Evolutionary conservation across 2,888 invertebrate genomes (phyloP), one percentile per base, ranked within the genome.

Genomic region (Rhyacophila evoluta): DNA sequence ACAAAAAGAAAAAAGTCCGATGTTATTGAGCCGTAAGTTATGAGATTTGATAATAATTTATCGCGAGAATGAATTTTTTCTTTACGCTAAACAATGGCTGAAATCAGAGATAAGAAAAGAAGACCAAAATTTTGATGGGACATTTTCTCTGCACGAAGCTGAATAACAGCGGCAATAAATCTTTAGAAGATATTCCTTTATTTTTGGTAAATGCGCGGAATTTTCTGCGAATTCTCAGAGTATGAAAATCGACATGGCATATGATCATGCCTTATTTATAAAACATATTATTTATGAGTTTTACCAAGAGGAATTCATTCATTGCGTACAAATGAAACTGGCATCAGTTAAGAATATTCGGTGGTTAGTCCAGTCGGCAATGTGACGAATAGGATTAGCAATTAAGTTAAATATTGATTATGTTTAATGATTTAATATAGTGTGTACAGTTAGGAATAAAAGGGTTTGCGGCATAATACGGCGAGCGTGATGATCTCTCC

Each of bases 141-240:
- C 71, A 41, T 38, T 76, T 71, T 41, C 71, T 38, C 38, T 38
- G n/a, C 41, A 39, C 76, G 33, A 4, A 36, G 12, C 71, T 71
- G 55, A 76, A 76, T 76, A 71, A 76, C 71, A 71, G 25, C 76
- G 15, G 71, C 76, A 29, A 76, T 76, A 76, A 76, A 76, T 76
- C 76, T 76, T 28, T 25, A 33, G 33, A 12, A 41, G 41, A 37
- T 36, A 36, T 39, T 41, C 76, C n/a, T 41, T 71, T 33, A 71
- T 33, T 76, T 76, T 76, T 72, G 19, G 55, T 25, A 55, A 55
- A 55, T 55, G 55, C 19, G 3, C 19, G 55, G 55, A 55, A 55
- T 25, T 8, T 19, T 55, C 19, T 55, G 15, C 19, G 55, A 55
- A 55, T 55, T 55, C 19, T 19, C 25, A 19, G 10, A 55, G 55